A percentile compares a stretch with the other conserved stretches of the same genome.
These are phyloP conservation scores for Thamnophis sirtalis DNA, from an alignment of 2,113 vertebrate genomes.

Conservation along the genomic window DNA sequence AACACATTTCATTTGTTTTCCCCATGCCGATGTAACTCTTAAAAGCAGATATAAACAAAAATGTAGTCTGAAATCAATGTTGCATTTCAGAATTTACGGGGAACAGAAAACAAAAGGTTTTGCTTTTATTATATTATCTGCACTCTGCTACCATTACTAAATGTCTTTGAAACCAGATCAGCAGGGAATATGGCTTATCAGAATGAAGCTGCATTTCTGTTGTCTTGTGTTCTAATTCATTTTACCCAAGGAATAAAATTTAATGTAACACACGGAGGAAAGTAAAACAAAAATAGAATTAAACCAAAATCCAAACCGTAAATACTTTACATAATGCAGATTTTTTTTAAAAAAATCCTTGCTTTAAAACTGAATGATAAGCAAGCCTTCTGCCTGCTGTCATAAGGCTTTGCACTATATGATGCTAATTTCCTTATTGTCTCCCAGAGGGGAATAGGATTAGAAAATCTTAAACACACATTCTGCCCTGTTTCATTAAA, in stretches of 20 bases:
- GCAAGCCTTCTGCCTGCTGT: background rate
- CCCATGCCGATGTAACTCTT: slow-evolving; percentile 1
- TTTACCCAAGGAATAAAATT: slow-evolving; percentile 10
- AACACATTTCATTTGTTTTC: slow-evolving; percentile 12
- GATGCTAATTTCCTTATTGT: slow-evolving; percentile 42
- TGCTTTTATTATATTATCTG: background rate
- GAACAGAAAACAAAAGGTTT: slow-evolving; percentile 1
- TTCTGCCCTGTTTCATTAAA: slow-evolving; percentile 47
- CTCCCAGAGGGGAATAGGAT: slow-evolving; percentile 38
- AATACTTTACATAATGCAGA: background rate
- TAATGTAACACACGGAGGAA: background rate
- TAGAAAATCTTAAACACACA: slow-evolving; percentile 37
- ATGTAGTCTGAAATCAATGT: slow-evolving; percentile 26
- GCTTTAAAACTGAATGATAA: slow-evolving; percentile 30
- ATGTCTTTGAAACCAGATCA: background rate
- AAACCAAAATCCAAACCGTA: background rate
- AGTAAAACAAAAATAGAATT: background rate
- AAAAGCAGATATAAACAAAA: background rate
- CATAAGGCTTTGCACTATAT: slow-evolving; percentile 7
- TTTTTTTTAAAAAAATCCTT: background rate
- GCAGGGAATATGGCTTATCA: background rate
- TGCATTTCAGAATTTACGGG: background rate
- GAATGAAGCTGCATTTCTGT: background rate
- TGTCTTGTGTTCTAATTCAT: slow-evolving; percentile 1
- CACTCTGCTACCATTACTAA: background rate